Evolutionary conservation across 2,888 invertebrate species (phyloP), one percentile per base, ranked within the genome.

Genomic region (Apeira syringaria): DNA sequence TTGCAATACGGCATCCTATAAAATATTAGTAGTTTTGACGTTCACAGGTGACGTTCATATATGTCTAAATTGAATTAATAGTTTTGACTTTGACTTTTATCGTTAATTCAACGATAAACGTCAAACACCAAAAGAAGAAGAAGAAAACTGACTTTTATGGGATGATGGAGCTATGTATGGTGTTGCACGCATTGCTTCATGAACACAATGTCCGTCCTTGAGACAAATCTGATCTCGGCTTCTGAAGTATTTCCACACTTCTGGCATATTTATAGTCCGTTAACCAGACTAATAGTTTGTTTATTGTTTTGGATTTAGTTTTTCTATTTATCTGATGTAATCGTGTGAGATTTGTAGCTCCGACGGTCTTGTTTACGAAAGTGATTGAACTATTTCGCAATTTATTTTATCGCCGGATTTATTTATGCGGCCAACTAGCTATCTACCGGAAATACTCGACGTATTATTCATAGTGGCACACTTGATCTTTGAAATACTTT

Each of bases 241-340:
- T 33, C 37, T 55, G 58, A 63, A 56, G 59, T 49, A 48, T 58
- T 61, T 65, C 57, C 53, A 61, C 60, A 60, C 52, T 60, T 53
- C 61, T 58, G 64, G 41, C 56, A 67, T 68, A 79, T 77, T 74
- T 74, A 74, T 68, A 50, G 59, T 55, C 58, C 62, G 65, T 71
- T 43, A 69, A 64, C 48, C 42, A 53, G 58, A 74, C 77, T 74
- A 74, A 75, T 68, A 52, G 64, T 72, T 71, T 74, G 74, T 77
- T 74, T 75, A 75, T 70, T 67, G 61, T 72, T 70, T 67, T 64
- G 53, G 46, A 57, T 67, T 65, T 57, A 56, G 56, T 57, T 64
- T 61, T 62, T 59, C 54, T 47, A 56, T 54, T 46, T 51, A 35
- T 45, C 36, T 42, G 34, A 34, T 58, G 44, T 57, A 63, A 59